Conservation (phyloP, 2,113 vertebrate species). For the Irena cyanogastra region DNA sequence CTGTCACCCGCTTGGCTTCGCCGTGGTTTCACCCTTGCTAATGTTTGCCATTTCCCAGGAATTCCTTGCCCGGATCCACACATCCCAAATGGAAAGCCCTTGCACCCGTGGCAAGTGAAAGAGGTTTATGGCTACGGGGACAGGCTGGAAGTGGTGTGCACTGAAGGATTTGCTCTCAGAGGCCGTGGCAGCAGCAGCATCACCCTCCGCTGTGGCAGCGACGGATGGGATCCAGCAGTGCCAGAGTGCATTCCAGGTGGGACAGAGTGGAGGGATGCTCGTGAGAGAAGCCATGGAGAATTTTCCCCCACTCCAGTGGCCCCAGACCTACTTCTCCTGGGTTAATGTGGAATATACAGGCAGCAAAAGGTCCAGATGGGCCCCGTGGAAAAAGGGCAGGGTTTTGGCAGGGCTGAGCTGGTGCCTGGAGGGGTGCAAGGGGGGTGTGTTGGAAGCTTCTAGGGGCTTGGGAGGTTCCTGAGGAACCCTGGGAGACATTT, state of each 20-base stretch:
- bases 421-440: background rate
- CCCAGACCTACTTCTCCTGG: background rate
- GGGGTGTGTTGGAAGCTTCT: background rate
- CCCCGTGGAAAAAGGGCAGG: background rate
- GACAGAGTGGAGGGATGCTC: fast-evolving
- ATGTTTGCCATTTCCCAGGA: background rate
- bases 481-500: background rate
- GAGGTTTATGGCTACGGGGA: fast-evolving
- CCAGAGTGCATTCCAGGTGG: background rate
- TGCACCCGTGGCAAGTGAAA: fast-evolving
- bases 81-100: fast-evolving
- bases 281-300: background rate
- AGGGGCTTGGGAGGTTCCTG: background rate
- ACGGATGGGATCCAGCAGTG: background rate
- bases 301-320: background rate
- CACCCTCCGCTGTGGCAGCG: fast-evolving
- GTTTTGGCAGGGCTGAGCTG: background rate
- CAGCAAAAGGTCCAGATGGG: background rate
- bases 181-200: fast-evolving
- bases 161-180: background rate
- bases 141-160: fast-evolving
- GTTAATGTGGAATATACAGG: background rate
- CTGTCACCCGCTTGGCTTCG: background rate
- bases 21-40: fast-evolving
- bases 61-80: background rate